Percentiles rank a stretch among this genome's conserved stretches.
Conservation (phyloP, 2,888 invertebrate species). For the Tipula confusa region DNA sequence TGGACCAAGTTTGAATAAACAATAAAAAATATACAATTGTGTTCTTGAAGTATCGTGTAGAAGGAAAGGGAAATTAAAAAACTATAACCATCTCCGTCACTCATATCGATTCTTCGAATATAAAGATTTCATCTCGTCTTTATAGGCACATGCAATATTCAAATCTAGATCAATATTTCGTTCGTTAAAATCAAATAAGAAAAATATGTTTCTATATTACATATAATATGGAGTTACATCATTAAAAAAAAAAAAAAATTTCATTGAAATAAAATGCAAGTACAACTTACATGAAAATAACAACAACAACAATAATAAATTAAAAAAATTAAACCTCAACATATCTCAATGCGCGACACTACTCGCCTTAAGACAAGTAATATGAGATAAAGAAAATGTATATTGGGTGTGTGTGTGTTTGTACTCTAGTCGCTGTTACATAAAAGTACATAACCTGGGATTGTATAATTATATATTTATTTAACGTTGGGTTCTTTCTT, state of each 20-base stretch:
- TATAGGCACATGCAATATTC: not conserved
- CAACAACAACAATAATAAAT: too few relatives aligned
- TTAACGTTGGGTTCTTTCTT: not conserved
- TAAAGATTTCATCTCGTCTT: too few relatives aligned
- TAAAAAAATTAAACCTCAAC: not conserved
- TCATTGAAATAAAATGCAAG: not conserved
- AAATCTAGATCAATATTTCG: not conserved
- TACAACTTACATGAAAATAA: not conserved
- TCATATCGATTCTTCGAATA: too few relatives aligned
- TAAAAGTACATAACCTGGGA: not conserved
- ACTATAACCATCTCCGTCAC: too few relatives aligned
- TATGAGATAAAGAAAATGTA: not conserved
- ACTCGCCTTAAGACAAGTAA: slow-evolving; percentile 25
- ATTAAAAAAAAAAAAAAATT: not conserved
- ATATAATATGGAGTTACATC: not conserved
- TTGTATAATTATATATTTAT: not conserved
- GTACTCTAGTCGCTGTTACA: not conserved
- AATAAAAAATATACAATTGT: too few relatives aligned
- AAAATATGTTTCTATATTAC: too few relatives aligned
- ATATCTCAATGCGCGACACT: not conserved
- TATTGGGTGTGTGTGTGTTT: not conserved
- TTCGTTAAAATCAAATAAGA: not conserved
- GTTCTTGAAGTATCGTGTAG: too few relatives aligned
- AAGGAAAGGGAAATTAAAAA: too few relatives aligned
- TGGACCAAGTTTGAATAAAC: too few relatives aligned